A percentile compares a stretch with the other conserved stretches of the same genome.
phyloP scores from a whole-genome alignment of 2,888 invertebrate genomes.

The Drosophila antonietae region DNA sequence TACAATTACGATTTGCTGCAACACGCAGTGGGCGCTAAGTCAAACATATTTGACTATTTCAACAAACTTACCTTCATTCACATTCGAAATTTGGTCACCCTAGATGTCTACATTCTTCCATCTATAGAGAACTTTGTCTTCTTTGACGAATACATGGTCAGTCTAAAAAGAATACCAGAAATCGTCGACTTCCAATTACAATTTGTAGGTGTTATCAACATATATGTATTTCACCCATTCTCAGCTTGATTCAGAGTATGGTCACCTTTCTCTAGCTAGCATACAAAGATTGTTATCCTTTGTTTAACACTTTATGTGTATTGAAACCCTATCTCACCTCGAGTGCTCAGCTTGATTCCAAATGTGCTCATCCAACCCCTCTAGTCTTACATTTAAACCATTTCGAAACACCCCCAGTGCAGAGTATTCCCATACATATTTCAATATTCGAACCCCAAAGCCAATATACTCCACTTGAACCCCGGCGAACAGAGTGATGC shows the following conservation, averaged over 20 bases:
- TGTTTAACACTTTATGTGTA: neutral
- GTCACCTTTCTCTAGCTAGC: neutral
- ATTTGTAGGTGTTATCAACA: neutral
- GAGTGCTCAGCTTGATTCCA: neutral
- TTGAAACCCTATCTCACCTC: too few species aligned
- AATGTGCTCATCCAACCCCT: neutral
- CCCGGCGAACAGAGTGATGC: neutral
- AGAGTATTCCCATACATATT: neutral
- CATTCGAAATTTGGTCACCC: neutral
- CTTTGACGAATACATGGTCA: neutral
- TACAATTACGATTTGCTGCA: conserved; percentile 1
- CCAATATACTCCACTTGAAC: conserved; percentile 9
- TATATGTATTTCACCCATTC: neutral
- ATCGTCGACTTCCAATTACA: neutral
- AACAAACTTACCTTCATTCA: neutral
- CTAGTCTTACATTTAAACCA: neutral
- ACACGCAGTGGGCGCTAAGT: neutral
- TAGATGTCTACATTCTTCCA: neutral
- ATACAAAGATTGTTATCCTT: too few species aligned
- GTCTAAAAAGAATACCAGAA: neutral
- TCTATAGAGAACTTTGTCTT: too few species aligned
- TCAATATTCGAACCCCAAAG: neutral
- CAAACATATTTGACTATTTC: neutral
- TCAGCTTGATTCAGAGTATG: neutral
- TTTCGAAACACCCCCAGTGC: neutral